Evolutionary conservation across 2,113 vertebrate species (phyloP).

Genomic region (Strigops habroptila): DNA sequence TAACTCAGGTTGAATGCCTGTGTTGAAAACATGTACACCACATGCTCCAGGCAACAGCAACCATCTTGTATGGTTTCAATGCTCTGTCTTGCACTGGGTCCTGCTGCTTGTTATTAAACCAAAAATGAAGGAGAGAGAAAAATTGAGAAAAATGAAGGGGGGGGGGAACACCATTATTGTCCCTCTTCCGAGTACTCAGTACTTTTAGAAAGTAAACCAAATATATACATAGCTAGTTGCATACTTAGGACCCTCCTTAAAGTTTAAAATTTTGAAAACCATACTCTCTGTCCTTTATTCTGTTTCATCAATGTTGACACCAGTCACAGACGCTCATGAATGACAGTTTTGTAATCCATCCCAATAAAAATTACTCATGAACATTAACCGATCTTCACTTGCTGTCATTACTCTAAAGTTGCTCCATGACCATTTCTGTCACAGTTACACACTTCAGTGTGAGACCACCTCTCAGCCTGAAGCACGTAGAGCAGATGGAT

Average conservation of each 20-base stretch:
- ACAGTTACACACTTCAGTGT: accelerated
- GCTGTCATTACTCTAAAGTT: not conserved
- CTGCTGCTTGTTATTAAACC: not conserved
- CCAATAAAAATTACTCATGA: not conserved
- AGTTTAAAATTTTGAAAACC: not conserved
- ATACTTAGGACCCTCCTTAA: not conserved
- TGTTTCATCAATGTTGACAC: not conserved
- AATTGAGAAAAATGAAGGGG: not conserved
- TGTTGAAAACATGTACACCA: not conserved
- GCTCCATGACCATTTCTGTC: not conserved
- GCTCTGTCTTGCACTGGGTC: not conserved
- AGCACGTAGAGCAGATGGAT: not conserved
- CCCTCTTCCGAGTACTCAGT: not conserved
- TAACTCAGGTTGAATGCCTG: not conserved
- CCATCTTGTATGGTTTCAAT: not conserved
- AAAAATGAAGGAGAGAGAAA: not conserved
- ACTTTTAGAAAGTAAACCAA: not conserved
- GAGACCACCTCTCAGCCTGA: not conserved
- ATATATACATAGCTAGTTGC: not conserved
- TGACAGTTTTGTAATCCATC: not conserved
- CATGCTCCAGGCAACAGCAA: not conserved
- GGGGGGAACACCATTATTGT: not conserved
- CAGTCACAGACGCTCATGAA: not conserved
- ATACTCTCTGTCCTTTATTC: not conserved
- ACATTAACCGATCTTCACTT: not conserved